phyloP scores from a whole-genome alignment of 2,888 invertebrate genomes.

The Syrphus vitripennis region DNA sequence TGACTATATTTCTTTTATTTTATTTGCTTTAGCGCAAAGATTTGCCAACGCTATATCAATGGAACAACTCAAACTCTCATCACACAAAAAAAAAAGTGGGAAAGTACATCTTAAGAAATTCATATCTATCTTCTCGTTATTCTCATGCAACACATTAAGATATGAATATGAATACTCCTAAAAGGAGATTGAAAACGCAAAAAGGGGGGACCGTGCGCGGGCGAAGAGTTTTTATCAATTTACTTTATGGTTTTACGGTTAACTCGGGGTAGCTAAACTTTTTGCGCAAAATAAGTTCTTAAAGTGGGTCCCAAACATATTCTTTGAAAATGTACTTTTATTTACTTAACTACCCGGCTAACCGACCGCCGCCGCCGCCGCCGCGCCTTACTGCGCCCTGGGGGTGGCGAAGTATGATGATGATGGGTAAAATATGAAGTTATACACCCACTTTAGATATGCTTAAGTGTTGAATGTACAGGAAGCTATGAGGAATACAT shows the following conservation, averaged over 20 bases:
- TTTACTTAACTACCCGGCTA: constrained; percentile 36
- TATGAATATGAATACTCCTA: constrained; percentile 5
- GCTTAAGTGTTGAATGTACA: constrained; percentile 53
- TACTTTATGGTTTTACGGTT: constrained; percentile 53
- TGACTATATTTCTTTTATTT: constrained; percentile 35
- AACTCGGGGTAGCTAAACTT: constrained; percentile 63
- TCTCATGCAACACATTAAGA: constrained; percentile 42
- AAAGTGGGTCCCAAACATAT: constrained; percentile 61
- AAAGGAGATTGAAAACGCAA: not conserved
- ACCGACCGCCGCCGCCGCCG: not conserved
- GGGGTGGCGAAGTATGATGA: not conserved
- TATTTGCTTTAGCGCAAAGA: constrained; percentile 24
- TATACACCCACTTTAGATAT: constrained; percentile 41
- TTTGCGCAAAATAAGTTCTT: constrained; percentile 59
- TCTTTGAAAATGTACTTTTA: constrained; percentile 53
- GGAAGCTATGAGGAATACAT: constrained; percentile 63
- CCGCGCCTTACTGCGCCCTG: not conserved
- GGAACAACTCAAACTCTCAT: no score
- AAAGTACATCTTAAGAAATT: constrained; percentile 47
- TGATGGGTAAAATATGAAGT: constrained; percentile 52
- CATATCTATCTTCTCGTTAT: constrained; percentile 9
- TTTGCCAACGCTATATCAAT: constrained; percentile 49
- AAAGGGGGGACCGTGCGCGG: not conserved
- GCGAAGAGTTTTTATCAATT: constrained; percentile 67
- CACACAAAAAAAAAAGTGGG: not conserved